Evolutionary conservation across 2,888 invertebrate species (phyloP), one percentile per base, ranked within the genome.

Genomic region (Polia nebulosa): DNA sequence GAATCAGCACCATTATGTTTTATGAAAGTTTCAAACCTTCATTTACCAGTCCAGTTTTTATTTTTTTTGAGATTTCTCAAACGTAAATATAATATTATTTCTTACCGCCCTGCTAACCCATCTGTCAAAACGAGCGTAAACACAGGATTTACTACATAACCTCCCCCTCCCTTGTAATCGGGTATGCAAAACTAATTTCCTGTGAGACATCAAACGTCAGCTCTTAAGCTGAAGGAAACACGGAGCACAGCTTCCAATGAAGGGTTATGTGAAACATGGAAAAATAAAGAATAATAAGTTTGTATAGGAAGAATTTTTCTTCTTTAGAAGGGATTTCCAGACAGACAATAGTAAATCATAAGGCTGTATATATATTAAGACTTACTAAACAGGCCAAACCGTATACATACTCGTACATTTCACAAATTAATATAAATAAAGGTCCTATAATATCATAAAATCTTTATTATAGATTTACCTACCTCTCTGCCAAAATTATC

Each of bases 161-260:
- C 22, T 15, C 4, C 27, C 25, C 36, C 29, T 20, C 20, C 29
- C n/a, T 22, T 49, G 36, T 76, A 59, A 51, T 64, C 57, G 13
- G 4, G 52, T 45, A 70, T 75, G 72, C 59, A 77, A 75, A 75
- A 71, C 60, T 71, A 71, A 75, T 75, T 75, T 75, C 75, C 75
- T 77, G 63, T 13, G 56, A 63, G 52, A 64, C 63, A 64, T 77
- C 63, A 77, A 53, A 75, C 47, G 57, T 60, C 62, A 56, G 62
- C 39, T 39, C 49, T 51, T 22, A 8, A 41, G 17, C 39, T 41
- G 0, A 41, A 41, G 39, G 39, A 41, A 41, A n/a, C n/a, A 41
- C 2, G 15, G 39, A 4, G 39, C n/a, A 41, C 17, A 41, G n/a
- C 39, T 41, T 41, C 39, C 39, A 41, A 41, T 41, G 39, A 15